Evolutionary conservation across 2,888 invertebrate species (phyloP).

Genomic region (Hyppa rectilinea): DNA sequence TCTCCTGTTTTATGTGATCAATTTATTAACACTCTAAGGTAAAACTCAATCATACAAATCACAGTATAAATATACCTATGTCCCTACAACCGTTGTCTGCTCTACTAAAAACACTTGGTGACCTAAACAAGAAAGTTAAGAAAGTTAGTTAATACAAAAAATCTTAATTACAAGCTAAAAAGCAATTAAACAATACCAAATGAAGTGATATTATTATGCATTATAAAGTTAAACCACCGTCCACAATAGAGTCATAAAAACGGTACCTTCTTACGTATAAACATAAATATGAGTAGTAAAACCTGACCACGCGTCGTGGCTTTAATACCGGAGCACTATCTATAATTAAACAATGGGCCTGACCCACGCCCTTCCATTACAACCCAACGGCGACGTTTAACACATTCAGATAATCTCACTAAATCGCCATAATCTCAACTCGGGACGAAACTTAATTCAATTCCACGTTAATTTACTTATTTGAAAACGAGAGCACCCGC

Average conservation of each 20-base stretch:
- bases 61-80: too few species aligned
- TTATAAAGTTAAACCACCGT: slow-evolving; percentile 66
- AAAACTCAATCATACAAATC: neutral
- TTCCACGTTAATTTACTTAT: slow-evolving; percentile 89
- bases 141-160: slow-evolving; percentile 34
- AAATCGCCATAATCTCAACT: slow-evolving; percentile 87
- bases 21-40: neutral
- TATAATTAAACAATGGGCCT: slow-evolving; percentile 87
- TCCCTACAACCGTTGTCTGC: too few species aligned
- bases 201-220: slow-evolving; percentile 62
- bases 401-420: slow-evolving; percentile 89
- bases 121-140: slow-evolving; percentile 26
- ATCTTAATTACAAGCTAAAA: slow-evolving; percentile 56
- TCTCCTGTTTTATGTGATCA: neutral
- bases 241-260: slow-evolving; percentile 70
- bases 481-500: slow-evolving; percentile 83
- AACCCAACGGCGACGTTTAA: slow-evolving; percentile 85
- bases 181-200: slow-evolving; percentile 62
- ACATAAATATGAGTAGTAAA: slow-evolving; percentile 74
- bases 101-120: neutral
- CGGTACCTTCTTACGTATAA: slow-evolving; percentile 69
- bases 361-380: slow-evolving; percentile 83
- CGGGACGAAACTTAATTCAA: slow-evolving; percentile 87
- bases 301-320: slow-evolving; percentile 72
- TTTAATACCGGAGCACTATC: slow-evolving; percentile 80